Evolutionary conservation across 1,140 invertebrate genomes (phyloP), one percentile per base, ranked within the genome.

Genomic region (Wiebesia pumilae): DNA sequence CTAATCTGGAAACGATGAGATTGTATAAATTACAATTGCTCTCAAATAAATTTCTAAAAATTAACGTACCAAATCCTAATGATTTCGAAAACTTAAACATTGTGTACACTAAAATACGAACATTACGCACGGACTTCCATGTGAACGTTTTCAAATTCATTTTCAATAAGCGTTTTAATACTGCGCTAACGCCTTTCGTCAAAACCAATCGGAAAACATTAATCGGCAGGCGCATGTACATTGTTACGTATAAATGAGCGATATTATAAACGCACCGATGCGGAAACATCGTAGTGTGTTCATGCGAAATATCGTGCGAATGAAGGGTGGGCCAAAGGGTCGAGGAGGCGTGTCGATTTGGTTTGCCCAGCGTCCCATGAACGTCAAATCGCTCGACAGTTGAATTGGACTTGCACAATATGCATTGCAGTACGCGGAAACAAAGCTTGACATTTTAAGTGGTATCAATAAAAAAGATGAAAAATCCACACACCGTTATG

Each of bases 281-380:
- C 65, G 85, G 43, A 87, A 87, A 62, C 35, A 80, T 83, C 75
- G 73, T 78, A 83, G 79, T 77, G 58, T 81, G 82, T 33, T 86
- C 83, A 83, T 73, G 58, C 40, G 67, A 33, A 27, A 51, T 84
- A 51, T 88, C 65, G 67, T 88, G 88, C 83, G 80, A 85, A 85
- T 88, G 62, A 82, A 88, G 90, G 88, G 87, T 88, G 88, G 89
- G 87, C 54, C 87, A 88, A 10, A 65, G 12, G 3, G 51, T 43
- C 77, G 58, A 86, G 69, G 51, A 73, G 85, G 85, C 85, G 85
- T 87, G 85, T 83, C 81, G 47, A 79, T 62, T 67, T 43, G 88
- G 83, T 89, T 90, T 91, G 90, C 90, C 88, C 90, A 91, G 88
- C 88, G 90, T 91, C 91, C 91, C 91, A 91, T 91, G 91, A 91